Evolutionary conservation across 2,797 vertebrate species (phyloP).

Genomic region (Sebastes vulpes): DNA sequence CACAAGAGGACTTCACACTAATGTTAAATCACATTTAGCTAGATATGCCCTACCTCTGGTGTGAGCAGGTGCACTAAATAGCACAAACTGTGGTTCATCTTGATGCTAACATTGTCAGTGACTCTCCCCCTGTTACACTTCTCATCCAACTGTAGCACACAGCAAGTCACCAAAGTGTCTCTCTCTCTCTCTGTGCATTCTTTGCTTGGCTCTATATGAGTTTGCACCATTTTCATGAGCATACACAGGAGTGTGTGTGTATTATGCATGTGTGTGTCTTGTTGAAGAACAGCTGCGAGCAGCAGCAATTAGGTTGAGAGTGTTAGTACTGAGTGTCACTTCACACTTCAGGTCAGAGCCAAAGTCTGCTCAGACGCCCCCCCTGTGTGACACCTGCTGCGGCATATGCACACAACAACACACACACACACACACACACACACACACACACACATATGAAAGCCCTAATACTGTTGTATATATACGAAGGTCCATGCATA

Average conservation of each 20-base stretch:
- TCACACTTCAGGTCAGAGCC: slow-evolving; percentile 57
- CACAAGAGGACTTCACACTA: no score
- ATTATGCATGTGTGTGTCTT: slow-evolving; percentile 2
- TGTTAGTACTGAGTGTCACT: slow-evolving; percentile 50
- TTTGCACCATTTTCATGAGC: slow-evolving; percentile 34
- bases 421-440: no score
- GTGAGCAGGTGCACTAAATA: not conserved
- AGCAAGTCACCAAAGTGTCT: not conserved
- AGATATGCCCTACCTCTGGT: not conserved
- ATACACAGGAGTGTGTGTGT: not conserved
- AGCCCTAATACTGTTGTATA: not conserved
- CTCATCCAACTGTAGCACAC: not conserved
- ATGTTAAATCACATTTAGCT: not conserved
- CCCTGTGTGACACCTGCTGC: slow-evolving; percentile 42
- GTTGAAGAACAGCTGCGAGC: slow-evolving; percentile 51
- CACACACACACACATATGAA: not conserved
- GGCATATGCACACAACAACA: not conserved
- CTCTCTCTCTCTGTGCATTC: not conserved
- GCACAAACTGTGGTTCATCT: not conserved
- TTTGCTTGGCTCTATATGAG: not conserved
- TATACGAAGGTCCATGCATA: not conserved
- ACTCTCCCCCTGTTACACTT: not conserved
- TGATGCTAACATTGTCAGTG: not conserved
- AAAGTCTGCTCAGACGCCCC: slow-evolving; percentile 31
- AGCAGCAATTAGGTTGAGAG: slow-evolving; percentile 49